Conservation (phyloP, 2,888 invertebrate genomes). For the Petrophora chlorosata region DNA sequence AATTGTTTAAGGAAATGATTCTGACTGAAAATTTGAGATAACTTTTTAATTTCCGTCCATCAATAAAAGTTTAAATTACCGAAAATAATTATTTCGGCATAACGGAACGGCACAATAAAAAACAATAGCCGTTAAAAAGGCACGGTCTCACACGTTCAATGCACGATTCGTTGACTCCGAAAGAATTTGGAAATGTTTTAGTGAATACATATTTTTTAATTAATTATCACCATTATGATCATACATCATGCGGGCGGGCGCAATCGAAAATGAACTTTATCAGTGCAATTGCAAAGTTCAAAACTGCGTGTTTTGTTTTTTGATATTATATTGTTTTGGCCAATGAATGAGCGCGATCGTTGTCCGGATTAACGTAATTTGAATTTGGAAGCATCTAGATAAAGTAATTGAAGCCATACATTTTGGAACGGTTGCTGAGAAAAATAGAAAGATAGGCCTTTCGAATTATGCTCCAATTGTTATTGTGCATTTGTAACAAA, state of each 20-base stretch:
- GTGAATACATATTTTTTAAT: conserved; percentile 74
- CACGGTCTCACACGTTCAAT: conserved; percentile 54
- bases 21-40: background rate
- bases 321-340: conserved; percentile 75
- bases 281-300: conserved; percentile 39
- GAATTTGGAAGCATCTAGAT: conserved; percentile 62
- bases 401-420: conserved; percentile 61
- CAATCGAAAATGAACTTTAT: conserved; percentile 46
- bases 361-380: conserved; percentile 75
- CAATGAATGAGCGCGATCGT: conserved; percentile 70
- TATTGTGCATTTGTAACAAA: background rate
- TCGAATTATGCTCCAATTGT: conserved; percentile 7
- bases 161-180: conserved; percentile 70
- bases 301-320: conserved; percentile 39
- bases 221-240: conserved; percentile 70
- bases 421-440: conserved; percentile 21
- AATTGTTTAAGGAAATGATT: background rate
- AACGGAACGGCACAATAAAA: conserved; percentile 44
- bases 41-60: conserved; percentile 8
- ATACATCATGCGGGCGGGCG: conserved; percentile 17
- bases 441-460: conserved; percentile 10
- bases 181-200: conserved; percentile 75
- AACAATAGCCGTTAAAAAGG: conserved; percentile 58
- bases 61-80: conserved; percentile 45
- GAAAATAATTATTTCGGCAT: conserved; percentile 49